Evolutionary conservation across 2,888 invertebrate species (phyloP), one percentile per base, ranked within the genome.

Genomic region (Thysanoteuthis rhombus): DNA sequence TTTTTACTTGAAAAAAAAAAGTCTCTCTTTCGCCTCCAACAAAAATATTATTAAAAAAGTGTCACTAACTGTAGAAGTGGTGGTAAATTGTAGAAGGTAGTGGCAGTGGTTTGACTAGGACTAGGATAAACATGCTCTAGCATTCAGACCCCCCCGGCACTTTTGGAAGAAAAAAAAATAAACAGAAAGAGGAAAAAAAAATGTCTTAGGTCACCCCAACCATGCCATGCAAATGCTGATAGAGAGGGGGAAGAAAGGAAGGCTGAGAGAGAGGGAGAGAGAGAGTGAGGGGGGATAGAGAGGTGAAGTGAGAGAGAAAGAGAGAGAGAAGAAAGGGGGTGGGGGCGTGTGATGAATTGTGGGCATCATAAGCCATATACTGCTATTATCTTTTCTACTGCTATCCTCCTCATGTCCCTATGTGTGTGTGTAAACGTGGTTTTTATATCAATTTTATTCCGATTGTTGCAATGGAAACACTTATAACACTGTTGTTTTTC

Each of bases 141-240:
- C n/a, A 12, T n/a, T 28, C 28, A 58, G 58, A 75, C 75, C n/a
- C 12, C n/a, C 10, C n/a, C n/a, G n/a, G n/a, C n/a, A 4, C 75
- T 3, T 10, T 36, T 19, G 8, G 2, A 16, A 36, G 12, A 12
- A n/a, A 16, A n/a, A 25, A 36, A 75, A 16, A n/a, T 16, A 75
- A n/a, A 12, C 0, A n/a, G n/a, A 75, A 58, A 58, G 32, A 10
- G 25, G 32, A 58, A n/a, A 36, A n/a, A 75, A 75, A 3, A 12
- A n/a, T 75, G 75, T n/a, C 75, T 75, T 75, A 75, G 75, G 75
- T 75, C 75, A 75, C n/a, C 75, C 75, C 75, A 75, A 75, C 75
- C 75, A 75, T 75, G 75, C 75, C 75, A 16, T 36, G n/a, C n/a
- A 75, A 75, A 75, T 75, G 75, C 36, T n/a, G 75, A 10, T 12